Evolutionary conservation across 2,113 vertebrate genomes (phyloP).

Genomic region (Brachyhypopomus occidentalis): DNA sequence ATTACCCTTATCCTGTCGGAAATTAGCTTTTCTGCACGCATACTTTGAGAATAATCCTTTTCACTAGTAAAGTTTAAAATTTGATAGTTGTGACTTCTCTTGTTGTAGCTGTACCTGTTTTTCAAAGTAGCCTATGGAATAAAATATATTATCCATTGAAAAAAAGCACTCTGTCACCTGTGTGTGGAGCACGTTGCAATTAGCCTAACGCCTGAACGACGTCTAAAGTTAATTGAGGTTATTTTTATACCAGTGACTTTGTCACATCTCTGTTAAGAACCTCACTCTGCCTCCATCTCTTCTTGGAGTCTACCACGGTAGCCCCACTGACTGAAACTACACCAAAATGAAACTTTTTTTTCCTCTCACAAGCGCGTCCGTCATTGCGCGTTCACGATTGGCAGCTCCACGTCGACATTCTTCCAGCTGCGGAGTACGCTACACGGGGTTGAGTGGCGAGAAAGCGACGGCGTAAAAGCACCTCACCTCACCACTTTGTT

Average conservation of each 20-base stretch:
- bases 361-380: constrained; percentile 70
- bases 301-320: constrained; percentile 56
- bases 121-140: neutral
- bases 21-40: neutral
- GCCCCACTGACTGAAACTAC: constrained; percentile 68
- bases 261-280: constrained; percentile 65
- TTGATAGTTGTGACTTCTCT: neutral
- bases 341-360: constrained; percentile 63
- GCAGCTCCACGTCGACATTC: constrained; percentile 88
- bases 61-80: neutral
- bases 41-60: neutral
- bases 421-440: constrained; percentile 80
- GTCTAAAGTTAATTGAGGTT: constrained; percentile 42
- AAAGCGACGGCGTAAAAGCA: constrained; percentile 66
- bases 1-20: no score
- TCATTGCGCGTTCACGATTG: constrained; percentile 81
- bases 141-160: neutral
- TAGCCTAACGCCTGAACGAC: constrained; percentile 51
- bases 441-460: constrained; percentile 67
- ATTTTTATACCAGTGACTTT: constrained; percentile 45
- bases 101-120: neutral
- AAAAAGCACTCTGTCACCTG: constrained; percentile 51
- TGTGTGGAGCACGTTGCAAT: constrained; percentile 46
- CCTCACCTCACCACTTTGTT: constrained; percentile 60
- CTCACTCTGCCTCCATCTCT: constrained; percentile 57